Conservation (phyloP, 2,797 vertebrate species). For the Hyperoplus lanceolatus region DNA sequence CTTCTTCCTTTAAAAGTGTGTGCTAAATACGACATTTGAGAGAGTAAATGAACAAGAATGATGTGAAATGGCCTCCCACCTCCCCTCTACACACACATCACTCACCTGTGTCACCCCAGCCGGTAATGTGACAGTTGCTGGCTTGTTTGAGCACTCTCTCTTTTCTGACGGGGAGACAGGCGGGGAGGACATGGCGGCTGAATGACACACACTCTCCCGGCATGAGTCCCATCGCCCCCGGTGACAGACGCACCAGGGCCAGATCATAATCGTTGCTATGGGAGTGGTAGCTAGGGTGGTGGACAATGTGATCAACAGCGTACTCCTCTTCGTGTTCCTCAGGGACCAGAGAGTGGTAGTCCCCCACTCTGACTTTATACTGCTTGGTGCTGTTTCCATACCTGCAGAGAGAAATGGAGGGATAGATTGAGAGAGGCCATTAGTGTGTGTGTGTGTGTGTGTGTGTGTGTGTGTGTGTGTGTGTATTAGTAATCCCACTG, state of each 20-base stretch:
- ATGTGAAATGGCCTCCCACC: background rate
- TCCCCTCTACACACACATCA: background rate
- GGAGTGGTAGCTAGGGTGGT: conserved; percentile 89
- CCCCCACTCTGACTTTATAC: conserved; percentile 94
- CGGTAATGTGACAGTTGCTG: conserved; percentile 94
- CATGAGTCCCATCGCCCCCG: conserved; percentile 78
- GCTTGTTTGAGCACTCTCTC: conserved; percentile 92
- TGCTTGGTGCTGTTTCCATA: conserved; percentile 92
- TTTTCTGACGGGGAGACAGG: conserved; percentile 89
- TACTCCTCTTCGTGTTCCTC: conserved; percentile 96
- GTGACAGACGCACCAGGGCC: conserved; percentile 89
- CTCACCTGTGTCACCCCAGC: conserved; percentile 98
- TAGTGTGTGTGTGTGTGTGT: conserved; percentile 1
- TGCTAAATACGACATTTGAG: background rate
- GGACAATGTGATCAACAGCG: conserved; percentile 89
- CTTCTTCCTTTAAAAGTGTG: background rate
- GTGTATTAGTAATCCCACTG: background rate
- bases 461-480: background rate
- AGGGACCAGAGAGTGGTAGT: conserved; percentile 95
- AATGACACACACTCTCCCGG: conserved; percentile 89
- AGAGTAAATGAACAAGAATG: background rate
- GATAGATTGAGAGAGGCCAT: background rate
- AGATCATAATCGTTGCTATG: conserved; percentile 94
- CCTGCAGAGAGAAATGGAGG: conserved; percentile 76
- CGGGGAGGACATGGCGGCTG: conserved; percentile 91